These are phyloP conservation scores for Thymelicus acteon DNA, from an alignment of 2,888 invertebrate genomes.

Conservation along the genomic window DNA sequence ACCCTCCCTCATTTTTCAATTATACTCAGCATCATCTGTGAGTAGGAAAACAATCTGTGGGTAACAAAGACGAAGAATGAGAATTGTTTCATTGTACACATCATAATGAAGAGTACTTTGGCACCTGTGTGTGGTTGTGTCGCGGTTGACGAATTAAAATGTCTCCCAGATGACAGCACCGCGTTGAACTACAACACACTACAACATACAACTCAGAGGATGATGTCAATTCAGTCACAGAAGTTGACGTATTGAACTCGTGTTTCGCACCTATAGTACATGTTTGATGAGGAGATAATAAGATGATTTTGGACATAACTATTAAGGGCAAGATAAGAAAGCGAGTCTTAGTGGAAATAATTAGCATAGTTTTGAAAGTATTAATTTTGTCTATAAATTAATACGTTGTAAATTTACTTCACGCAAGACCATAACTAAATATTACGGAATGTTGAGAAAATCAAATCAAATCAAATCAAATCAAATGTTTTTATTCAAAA, in stretches of 20 bases:
- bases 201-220: not conserved
- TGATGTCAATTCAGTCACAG: not conserved
- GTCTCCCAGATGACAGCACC: not conserved
- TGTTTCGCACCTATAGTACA: no score
- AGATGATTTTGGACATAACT: no score
- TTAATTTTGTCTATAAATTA: no score
- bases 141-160: conserved; percentile 3
- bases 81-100: conserved; percentile 7
- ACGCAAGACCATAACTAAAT: no score
- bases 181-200: not conserved
- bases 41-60: conserved; percentile 2
- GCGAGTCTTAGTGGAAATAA: no score
- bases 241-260: not conserved
- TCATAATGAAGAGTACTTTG: conserved; percentile 5
- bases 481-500: no score
- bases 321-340: no score
- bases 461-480: no score
- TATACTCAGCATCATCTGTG: conserved; percentile 8
- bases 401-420: no score
- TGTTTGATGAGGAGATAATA: no score
- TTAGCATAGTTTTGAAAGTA: no score
- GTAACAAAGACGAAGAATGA: conserved; percentile 9
- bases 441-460: no score
- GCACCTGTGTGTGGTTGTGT: not conserved
- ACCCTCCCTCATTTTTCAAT: not conserved